Evolutionary conservation across 1,140 invertebrate genomes (phyloP).

Genomic region (Ylistrum balloti): DNA sequence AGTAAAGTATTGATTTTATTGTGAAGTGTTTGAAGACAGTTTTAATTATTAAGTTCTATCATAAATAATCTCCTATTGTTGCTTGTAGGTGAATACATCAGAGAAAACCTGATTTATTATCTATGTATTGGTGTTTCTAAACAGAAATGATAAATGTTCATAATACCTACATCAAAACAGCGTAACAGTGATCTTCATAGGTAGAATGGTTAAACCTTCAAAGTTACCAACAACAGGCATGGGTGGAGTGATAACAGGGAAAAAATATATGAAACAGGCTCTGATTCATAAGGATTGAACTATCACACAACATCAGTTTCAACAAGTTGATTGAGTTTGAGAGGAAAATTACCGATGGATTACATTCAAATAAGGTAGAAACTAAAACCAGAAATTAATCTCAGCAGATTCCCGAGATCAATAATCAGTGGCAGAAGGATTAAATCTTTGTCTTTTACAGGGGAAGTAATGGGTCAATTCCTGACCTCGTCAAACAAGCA

Average conservation of each 20-base stretch:
- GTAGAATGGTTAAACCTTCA: not conserved
- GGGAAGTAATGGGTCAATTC: conserved; percentile 75
- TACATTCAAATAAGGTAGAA: not conserved
- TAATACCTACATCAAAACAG: not conserved
- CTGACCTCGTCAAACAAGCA: conserved; percentile 67
- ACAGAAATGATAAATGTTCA: conserved; percentile 15
- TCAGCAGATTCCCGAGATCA: not conserved
- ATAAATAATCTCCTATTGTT: not conserved
- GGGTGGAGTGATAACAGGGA: too few species aligned
- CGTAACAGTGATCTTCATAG: not conserved
- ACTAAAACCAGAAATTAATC: not conserved
- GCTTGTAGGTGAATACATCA: not conserved
- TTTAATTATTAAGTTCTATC: not conserved
- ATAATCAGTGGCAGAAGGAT: not conserved
- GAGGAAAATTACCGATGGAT: not conserved
- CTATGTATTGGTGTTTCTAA: not conserved
- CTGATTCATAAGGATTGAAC: not conserved
- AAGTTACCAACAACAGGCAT: not conserved
- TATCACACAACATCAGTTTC: not conserved
- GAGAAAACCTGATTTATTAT: not conserved
- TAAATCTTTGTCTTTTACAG: conserved; percentile 53
- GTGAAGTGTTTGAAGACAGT: not conserved
- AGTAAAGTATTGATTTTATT: conserved; percentile 6
- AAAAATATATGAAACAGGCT: not conserved
- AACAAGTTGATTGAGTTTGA: not conserved